A percentile compares a stretch with the other conserved stretches of the same genome.
Evolutionary conservation across 2,888 invertebrate species (phyloP).

Genomic region (Caenorhabditis panamensis): DNA sequence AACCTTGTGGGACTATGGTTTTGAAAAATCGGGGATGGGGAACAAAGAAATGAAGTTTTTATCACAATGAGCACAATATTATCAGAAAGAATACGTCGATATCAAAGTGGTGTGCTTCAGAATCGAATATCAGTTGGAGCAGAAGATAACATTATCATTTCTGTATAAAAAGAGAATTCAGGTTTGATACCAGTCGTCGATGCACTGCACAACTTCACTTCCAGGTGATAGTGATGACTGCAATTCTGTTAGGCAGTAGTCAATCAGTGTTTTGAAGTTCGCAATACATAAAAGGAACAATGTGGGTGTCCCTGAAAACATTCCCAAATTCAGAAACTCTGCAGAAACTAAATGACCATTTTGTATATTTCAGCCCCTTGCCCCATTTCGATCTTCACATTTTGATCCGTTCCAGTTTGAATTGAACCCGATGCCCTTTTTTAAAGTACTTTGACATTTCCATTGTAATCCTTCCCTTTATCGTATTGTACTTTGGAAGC

Average conservation of each 20-base stretch:
- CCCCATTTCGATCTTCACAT: no score
- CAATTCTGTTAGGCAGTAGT: no score
- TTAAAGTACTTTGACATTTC: not conserved
- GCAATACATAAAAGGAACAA: no score
- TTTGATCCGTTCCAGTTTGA: not conserved
- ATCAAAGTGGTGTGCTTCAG: constrained; percentile 55
- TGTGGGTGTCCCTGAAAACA: no score
- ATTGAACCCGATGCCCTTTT: not conserved
- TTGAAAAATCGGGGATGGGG: not conserved
- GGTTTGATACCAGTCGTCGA: constrained; percentile 45
- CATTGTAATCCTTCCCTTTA: not conserved
- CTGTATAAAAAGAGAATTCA: constrained; percentile 56
- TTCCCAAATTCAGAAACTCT: not conserved
- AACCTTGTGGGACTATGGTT: not conserved
- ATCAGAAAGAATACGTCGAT: constrained; percentile 43
- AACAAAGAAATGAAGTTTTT: not conserved
- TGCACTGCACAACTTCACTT: constrained; percentile 1
- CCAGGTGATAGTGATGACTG: not conserved
- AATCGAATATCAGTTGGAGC: constrained; percentile 55
- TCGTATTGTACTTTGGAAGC: not conserved
- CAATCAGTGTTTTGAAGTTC: no score
- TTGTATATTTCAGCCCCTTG: no score
- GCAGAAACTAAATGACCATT: not conserved
- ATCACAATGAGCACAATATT: not conserved
- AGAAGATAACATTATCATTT: constrained; percentile 63